These are phyloP conservation scores for Chloropsis cyanopogon DNA, from an alignment of 2,113 vertebrate species.

Conservation along the genomic window DNA sequence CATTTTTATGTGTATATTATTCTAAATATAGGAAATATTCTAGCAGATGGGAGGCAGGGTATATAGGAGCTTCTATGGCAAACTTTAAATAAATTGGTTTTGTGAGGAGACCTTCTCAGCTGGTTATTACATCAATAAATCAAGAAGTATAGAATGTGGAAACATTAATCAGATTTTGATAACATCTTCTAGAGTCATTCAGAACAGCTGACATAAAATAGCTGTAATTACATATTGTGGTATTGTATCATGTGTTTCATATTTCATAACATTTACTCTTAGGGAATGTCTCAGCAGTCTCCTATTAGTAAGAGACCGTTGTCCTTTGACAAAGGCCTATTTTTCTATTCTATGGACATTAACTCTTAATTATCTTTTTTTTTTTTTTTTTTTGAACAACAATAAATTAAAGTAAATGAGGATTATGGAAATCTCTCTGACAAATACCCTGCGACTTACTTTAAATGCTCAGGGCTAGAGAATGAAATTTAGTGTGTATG, in stretches of 20 bases:
- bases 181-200: not conserved
- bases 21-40: slow-evolving; percentile 24
- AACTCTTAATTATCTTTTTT: slow-evolving; percentile 49
- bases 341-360: slow-evolving; percentile 43
- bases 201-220: slow-evolving; percentile 36
- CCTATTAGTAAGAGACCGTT: not conserved
- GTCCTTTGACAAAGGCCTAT: slow-evolving; percentile 1
- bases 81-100: slow-evolving; percentile 41
- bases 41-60: not conserved
- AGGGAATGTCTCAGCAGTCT: slow-evolving; percentile 13
- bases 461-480: slow-evolving; percentile 70
- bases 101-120: slow-evolving; percentile 25
- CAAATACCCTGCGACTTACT: slow-evolving; percentile 56
- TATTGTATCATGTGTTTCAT: slow-evolving; percentile 13
- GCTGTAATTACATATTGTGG: slow-evolving; percentile 23
- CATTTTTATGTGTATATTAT: slow-evolving; percentile 32
- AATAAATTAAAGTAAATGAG: slow-evolving; percentile 57
- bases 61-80: not conserved
- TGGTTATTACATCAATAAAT: slow-evolving; percentile 46
- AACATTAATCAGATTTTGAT: slow-evolving; percentile 45
- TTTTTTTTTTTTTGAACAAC: slow-evolving; percentile 5
- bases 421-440: slow-evolving; percentile 56
- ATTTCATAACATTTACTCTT: slow-evolving; percentile 66
- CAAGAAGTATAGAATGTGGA: slow-evolving; percentile 14
- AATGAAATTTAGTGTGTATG: slow-evolving; percentile 68